These are phyloP conservation scores for Barbus barbus DNA, from an alignment of 2,113 vertebrate species.

Conservation along the genomic window DNA sequence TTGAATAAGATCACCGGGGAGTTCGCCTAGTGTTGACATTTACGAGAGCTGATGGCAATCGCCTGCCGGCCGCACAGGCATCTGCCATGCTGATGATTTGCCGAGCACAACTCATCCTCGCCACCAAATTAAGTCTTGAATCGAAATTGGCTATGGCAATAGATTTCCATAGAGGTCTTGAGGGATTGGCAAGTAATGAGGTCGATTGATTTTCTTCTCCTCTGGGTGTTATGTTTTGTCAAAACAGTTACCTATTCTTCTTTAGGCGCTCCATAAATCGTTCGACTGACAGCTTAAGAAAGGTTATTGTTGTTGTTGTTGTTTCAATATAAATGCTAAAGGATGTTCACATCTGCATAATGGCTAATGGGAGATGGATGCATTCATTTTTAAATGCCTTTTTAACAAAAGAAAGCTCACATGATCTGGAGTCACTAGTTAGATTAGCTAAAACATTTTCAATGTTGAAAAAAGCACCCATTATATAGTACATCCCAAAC, in stretches of 20 bases:
- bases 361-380: background rate
- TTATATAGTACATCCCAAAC: background rate
- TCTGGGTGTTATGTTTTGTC: slow-evolving; percentile 46
- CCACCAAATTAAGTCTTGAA: slow-evolving; percentile 44
- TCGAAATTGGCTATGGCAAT: slow-evolving; percentile 29
- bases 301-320: slow-evolving; percentile 23
- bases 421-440: background rate
- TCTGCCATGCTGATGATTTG: slow-evolving; percentile 5
- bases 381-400: background rate
- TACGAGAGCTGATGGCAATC: slow-evolving; percentile 25
- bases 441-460: background rate
- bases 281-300: slow-evolving; percentile 49
- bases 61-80: slow-evolving; percentile 21
- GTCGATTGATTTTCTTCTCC: slow-evolving; percentile 52
- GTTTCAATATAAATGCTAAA: slow-evolving; percentile 18
- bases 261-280: background rate
- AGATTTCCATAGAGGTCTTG: slow-evolving; percentile 25
- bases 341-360: background rate
- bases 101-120: slow-evolving; percentile 6
- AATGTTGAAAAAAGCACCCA: background rate
- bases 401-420: background rate
- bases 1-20: slow-evolving; percentile 18
- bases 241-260: slow-evolving; percentile 48
- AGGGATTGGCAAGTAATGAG: slow-evolving; percentile 49
- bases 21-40: background rate